Evolutionary conservation across 2,797 vertebrate genomes (phyloP), one percentile per base, ranked within the genome.

Genomic region (Adrianichthys oophorus): DNA sequence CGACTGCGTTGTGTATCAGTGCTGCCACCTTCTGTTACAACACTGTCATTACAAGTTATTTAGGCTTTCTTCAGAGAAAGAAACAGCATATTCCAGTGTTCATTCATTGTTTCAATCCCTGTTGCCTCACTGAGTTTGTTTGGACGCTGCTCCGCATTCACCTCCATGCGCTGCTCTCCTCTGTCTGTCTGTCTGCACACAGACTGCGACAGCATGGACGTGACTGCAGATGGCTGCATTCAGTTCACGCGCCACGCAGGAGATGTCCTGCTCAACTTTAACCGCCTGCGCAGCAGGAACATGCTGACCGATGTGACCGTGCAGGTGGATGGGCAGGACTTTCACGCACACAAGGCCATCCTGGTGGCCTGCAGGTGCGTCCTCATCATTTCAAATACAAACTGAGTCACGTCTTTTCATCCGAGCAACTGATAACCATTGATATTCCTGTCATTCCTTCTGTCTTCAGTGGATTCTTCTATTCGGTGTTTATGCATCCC

Each of bases 221-320:
- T 89, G 0, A 89, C 92, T 2, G 90, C 92, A 78, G 95, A 98
- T 83, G 97, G 94, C 87, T 98, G 96, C 81, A 94, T 98, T 86
- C 96, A 97, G 85, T 98, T 98, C 86, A 98, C 95, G 4, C 95
- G 95, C 55, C 96, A 98, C 0, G 95, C 97, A 0, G 95, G 95
- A 0, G 95, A 98, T 0, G 95, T 98, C 58, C 92, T 98, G 65
- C 94, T 98, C 76, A 98, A 98, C 69, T 95, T 98, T 60, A 97
- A 98, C 85, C 93, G 95, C 47, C 94, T 98, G 32, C 92, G 97
- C 56, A 96, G 94, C 86, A 87, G 95, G 19, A 95, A 96, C 74
- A 94, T 98, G 81, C 85, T 98, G 76, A 98, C 95, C 0, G 97
- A 98, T 1, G 95, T 98, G 2, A 94, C 94, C 66, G 94, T 98